These are phyloP conservation scores for Pollimyrus isidori DNA, from an alignment of 2,113 vertebrate species.

Conservation along the genomic window DNA sequence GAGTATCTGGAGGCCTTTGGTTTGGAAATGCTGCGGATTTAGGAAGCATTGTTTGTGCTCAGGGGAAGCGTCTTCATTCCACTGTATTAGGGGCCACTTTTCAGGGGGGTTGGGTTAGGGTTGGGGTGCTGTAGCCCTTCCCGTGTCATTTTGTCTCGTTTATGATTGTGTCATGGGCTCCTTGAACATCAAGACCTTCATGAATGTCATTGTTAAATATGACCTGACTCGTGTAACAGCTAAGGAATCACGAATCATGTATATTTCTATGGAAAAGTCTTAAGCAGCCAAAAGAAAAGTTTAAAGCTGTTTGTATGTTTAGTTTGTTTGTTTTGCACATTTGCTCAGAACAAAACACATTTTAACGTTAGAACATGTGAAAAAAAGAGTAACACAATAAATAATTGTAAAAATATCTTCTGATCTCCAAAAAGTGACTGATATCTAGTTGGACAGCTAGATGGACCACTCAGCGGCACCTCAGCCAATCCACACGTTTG, in stretches of 20 bases:
- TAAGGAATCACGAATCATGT: background rate
- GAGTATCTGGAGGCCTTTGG: background rate
- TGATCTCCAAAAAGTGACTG: background rate
- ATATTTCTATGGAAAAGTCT: background rate
- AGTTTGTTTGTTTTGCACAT: background rate
- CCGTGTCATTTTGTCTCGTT: background rate
- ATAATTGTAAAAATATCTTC: background rate
- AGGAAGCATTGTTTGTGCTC: background rate
- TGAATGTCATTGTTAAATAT: background rate
- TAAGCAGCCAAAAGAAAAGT: background rate
- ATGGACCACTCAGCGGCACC: background rate
- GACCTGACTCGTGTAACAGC: background rate
- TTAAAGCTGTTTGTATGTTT: background rate
- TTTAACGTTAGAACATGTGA: background rate
- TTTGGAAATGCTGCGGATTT: background rate
- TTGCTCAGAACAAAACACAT: background rate
- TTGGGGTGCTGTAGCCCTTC: background rate
- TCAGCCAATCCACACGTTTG: background rate
- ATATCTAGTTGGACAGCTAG: background rate
- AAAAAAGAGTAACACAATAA: background rate
- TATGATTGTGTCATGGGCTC: background rate
- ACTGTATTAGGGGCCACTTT: background rate
- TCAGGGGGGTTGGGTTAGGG: background rate
- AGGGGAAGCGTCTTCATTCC: background rate
- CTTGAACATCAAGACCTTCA: background rate